Base-by-base conservation (phyloP, 2,113 vertebrate genomes). In the Prochilodus magdalenae region DNA sequence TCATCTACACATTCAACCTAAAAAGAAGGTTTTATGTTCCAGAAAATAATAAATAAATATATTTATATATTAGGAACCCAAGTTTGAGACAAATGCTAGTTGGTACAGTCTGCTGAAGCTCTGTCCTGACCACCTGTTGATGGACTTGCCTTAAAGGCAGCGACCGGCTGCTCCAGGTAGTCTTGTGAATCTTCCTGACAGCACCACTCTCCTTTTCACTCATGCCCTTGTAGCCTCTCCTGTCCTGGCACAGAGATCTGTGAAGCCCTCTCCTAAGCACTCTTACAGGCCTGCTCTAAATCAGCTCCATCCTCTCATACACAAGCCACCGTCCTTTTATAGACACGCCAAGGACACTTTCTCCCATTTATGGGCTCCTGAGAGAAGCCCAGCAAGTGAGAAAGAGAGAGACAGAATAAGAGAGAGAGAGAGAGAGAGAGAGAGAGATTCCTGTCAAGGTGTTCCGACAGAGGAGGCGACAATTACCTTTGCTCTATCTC, bases 311-410 rank as follows among this genome's bases (percentile, higher is more conserved):
- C 81, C 85, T 86, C 87, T 82, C 73, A 27, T 82, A 24, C 75
- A 77, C 63, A 74, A 53, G 79, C 84, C 71, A 51, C 53, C 75
- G 13, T 79, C 86, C 93, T 93, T 94, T 94, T 93, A 93, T 91
- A 92, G 92, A 86, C 90, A 87, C 83, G 83, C 65, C 83, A 86
- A 87, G 77, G 87, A 90, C 91, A 89, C 87, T 89, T 92, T 91
- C 89, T 92, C 87, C 93, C 93, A 93, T 94, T 90, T 94, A 94
- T 89, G 92, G 86, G 90, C 88, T 89, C 66, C 85, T 77, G 36
- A 70, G 74, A 86, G 30, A 75, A 59, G 49, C 77, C 2, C 49
- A 74, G 71, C 67, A 18, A 16, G 82, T 63, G 73, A 51, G 29
- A 1, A 18, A 22, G 81, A 69, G 73, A 51, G 29, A 1, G 10